A percentile compares a stretch with the other conserved stretches of the same genome.
These are phyloP conservation scores for Mylabris sibirica DNA, from an alignment of 2,888 invertebrate genomes.

Conservation along the genomic window DNA sequence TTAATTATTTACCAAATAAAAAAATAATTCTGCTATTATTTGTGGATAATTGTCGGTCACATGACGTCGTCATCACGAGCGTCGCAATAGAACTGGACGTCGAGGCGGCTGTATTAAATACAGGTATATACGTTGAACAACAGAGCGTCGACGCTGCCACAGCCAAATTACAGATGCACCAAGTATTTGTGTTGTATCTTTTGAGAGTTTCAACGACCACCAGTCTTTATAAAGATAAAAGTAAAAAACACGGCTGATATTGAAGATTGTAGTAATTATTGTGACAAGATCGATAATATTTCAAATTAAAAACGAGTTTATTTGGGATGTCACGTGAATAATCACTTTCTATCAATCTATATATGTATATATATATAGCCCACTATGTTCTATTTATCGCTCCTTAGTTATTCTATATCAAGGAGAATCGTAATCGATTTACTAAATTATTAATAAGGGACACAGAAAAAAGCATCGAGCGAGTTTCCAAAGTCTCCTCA, in stretches of 20 bases:
- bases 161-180: slow-evolving; percentile 36
- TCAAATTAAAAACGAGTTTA: no score
- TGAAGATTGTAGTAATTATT: no score
- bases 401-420: slow-evolving; percentile 38
- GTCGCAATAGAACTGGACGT: slow-evolving; percentile 45
- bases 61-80: slow-evolving; percentile 39
- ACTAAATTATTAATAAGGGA: slow-evolving; percentile 34
- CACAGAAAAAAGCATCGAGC: neutral
- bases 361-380: neutral
- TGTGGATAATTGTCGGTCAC: slow-evolving; percentile 25
- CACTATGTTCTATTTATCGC: neutral
- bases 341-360: neutral
- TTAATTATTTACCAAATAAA: no score
- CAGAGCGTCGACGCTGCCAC: slow-evolving; percentile 43
- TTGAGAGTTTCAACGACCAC: neutral
- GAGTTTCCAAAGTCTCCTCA: neutral
- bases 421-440: slow-evolving; percentile 39
- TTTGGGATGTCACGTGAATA: no score
- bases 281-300: no score
- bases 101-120: slow-evolving; percentile 21
- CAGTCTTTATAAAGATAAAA: no score
- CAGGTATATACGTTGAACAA: slow-evolving; percentile 41
- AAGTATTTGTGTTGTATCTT: neutral
- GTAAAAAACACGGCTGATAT: no score
- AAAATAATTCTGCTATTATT: neutral